These are phyloP conservation scores for Drosophila nigrodunni DNA, from an alignment of 1,140 invertebrate genomes.

Conservation along the genomic window DNA sequence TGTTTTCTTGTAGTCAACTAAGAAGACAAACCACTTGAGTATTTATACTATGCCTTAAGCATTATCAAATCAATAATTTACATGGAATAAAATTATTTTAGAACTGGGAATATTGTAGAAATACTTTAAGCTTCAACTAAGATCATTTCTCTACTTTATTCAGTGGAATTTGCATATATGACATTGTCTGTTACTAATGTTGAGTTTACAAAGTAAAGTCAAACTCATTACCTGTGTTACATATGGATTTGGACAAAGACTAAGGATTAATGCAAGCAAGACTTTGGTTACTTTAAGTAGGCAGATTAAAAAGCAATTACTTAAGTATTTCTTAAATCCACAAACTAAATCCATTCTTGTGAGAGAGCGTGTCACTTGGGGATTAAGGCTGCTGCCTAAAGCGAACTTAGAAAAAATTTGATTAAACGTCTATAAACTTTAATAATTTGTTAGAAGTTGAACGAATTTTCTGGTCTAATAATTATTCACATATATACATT, in stretches of 20 bases:
- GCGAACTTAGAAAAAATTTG: too few species aligned
- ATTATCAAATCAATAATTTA: neutral
- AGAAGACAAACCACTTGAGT: conserved; percentile 3
- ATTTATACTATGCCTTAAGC: neutral
- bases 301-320: neutral
- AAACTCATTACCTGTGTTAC: conserved; percentile 3
- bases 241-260: neutral
- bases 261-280: neutral
- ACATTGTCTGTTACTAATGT: neutral
- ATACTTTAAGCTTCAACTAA: too few species aligned
- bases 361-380: too few species aligned
- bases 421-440: too few species aligned
- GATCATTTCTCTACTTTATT: too few species aligned
- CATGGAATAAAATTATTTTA: too few species aligned
- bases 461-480: too few species aligned
- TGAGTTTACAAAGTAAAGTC: neutral
- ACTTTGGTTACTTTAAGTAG: neutral
- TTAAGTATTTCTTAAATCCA: neutral
- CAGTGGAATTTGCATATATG: neutral
- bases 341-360: neutral
- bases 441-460: too few species aligned
- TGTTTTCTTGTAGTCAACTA: conserved; percentile 15
- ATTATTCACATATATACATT: too few species aligned
- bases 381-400: too few species aligned
- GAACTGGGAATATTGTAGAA: too few species aligned